Conservation (phyloP, 2,113 vertebrate species). For the Manacus vitellinus region DNA sequence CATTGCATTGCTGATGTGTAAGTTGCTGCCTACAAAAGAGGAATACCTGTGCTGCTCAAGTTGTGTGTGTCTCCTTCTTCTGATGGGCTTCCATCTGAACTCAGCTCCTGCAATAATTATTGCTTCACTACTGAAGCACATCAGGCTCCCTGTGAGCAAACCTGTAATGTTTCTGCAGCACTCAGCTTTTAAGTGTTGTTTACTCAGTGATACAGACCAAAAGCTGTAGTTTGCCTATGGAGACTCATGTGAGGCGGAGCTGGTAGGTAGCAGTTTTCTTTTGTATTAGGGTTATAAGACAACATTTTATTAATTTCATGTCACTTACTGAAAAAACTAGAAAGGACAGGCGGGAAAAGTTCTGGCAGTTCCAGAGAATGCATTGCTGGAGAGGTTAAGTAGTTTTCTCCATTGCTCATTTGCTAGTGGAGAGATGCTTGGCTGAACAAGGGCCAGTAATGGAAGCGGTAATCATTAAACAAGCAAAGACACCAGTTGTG, state of each 20-base stretch:
- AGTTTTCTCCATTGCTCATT: conserved; percentile 3
- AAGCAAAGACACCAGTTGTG: conserved; percentile 2
- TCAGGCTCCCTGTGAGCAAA: not conserved
- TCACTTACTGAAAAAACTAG: not conserved
- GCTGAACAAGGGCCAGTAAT: conserved; percentile 36
- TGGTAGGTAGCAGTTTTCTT: not conserved
- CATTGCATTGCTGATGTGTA: not conserved
- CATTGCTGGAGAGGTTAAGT: not conserved
- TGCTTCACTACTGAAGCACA: not conserved
- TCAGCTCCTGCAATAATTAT: not conserved
- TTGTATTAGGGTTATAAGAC: not conserved
- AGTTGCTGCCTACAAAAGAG: not conserved
- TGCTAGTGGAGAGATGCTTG: not conserved
- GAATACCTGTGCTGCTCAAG: not conserved
- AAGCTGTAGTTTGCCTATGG: not conserved
- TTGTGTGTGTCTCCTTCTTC: not conserved
- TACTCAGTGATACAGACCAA: not conserved
- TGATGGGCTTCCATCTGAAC: not conserved
- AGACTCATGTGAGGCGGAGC: not conserved
- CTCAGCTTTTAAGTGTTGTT: not conserved
- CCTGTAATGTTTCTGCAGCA: not conserved
- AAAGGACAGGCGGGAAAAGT: not conserved
- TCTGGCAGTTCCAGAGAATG: not conserved
- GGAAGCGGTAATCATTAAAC: conserved; percentile 54
- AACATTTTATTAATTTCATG: not conserved